These are phyloP conservation scores for Panulirus ornatus DNA, from an alignment of 1,140 invertebrate genomes.

Conservation along the genomic window DNA sequence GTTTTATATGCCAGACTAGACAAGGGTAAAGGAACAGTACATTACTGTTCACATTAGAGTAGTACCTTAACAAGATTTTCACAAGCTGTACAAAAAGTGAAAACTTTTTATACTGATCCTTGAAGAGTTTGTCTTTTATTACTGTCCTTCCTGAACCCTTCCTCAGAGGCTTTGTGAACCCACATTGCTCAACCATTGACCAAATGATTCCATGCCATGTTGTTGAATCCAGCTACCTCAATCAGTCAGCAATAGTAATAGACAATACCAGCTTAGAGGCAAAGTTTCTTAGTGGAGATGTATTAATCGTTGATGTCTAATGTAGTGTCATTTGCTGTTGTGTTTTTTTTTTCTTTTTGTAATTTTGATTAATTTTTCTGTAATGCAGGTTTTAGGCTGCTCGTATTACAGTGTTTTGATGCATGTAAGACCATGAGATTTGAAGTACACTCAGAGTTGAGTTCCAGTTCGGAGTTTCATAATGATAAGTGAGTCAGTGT, in stretches of 20 bases:
- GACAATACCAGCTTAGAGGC: constrained; percentile 72
- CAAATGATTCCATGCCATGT: constrained; percentile 73
- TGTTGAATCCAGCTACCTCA: constrained; percentile 72
- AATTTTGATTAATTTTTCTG: constrained; percentile 13
- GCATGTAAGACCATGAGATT: constrained; percentile 2
- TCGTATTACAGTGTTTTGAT: constrained; percentile 12
- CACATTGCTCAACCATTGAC: constrained; percentile 72
- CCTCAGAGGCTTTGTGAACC: constrained; percentile 67
- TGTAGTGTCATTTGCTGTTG: constrained; percentile 6
- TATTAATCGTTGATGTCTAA: constrained; percentile 22
- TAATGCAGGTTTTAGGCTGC: not conserved
- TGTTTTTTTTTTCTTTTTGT: not conserved
- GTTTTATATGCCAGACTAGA: not conserved
- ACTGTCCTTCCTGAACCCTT: constrained; percentile 29
- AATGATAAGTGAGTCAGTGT: not conserved
- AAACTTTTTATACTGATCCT: not conserved
- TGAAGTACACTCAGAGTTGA: constrained; percentile 18
- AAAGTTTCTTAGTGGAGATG: constrained; percentile 48
- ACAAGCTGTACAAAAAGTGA: not conserved
- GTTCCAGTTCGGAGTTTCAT: not conserved
- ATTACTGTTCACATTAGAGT: not conserved
- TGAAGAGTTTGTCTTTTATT: not conserved
- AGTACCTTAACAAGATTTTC: not conserved
- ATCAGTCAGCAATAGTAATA: constrained; percentile 72
- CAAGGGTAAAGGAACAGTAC: not conserved